phyloP scores from a whole-genome alignment of 2,888 invertebrate species.

The Spatulosminthurus flaviceps region DNA sequence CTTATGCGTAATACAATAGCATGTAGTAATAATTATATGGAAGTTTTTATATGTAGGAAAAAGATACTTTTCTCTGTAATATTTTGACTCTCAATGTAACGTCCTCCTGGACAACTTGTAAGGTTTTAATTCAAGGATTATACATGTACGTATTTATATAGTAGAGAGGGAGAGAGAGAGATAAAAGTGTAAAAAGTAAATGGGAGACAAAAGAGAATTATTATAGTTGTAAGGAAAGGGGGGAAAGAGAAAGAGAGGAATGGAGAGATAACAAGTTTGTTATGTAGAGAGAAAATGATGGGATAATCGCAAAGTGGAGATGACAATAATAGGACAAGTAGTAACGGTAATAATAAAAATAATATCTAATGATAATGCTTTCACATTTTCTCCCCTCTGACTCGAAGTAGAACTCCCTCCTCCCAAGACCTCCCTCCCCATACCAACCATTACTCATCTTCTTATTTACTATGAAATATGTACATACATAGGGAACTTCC shows the following conservation, averaged over 20 bases:
- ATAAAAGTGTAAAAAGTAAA: too few species aligned
- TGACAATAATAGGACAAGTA: not conserved
- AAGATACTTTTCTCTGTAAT: too few species aligned
- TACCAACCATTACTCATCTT: not conserved
- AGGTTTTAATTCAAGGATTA: too few species aligned
- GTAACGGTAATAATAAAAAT: slow-evolving; percentile 5
- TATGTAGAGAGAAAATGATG: not conserved
- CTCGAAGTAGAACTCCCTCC: not conserved
- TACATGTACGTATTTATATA: too few species aligned
- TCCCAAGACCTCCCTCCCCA: not conserved
- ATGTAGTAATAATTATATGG: too few species aligned
- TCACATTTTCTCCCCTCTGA: not conserved
- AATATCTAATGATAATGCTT: not conserved
- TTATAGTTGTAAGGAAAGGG: not conserved
- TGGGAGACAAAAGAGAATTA: not conserved
- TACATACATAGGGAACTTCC: too few species aligned
- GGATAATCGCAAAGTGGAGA: not conserved
- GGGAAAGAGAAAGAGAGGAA: not conserved
- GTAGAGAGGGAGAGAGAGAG: too few species aligned
- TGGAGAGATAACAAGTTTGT: not conserved
- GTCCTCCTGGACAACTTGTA: too few species aligned
- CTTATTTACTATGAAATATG: too few species aligned
- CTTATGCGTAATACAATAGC: too few species aligned
- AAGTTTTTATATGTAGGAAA: too few species aligned
- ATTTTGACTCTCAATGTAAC: too few species aligned